phyloP scores from a whole-genome alignment of 1,140 invertebrate genomes.

The Hesperophylax magnus region DNA sequence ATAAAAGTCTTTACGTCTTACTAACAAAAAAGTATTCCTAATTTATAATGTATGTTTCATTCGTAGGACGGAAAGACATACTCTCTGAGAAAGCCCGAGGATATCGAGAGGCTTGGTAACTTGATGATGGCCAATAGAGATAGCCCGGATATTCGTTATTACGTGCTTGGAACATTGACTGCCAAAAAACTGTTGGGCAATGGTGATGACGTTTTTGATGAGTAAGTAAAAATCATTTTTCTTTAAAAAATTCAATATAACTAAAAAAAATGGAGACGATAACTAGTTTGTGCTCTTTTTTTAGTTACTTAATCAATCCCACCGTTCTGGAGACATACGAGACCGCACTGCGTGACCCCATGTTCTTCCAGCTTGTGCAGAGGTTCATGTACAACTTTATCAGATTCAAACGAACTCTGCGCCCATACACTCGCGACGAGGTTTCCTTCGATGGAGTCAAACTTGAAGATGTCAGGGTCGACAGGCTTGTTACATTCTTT shows the following conservation, averaged over 20 bases:
- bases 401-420: constrained; percentile 67
- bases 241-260: background rate
- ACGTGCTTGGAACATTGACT: constrained; percentile 57
- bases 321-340: constrained; percentile 66
- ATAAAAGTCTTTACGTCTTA: no score
- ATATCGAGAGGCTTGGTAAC: constrained; percentile 71
- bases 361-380: constrained; percentile 72
- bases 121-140: constrained; percentile 71
- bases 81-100: constrained; percentile 70
- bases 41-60: no score
- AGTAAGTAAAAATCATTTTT: constrained; percentile 10
- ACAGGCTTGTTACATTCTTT: constrained; percentile 71
- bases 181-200: constrained; percentile 55
- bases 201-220: constrained; percentile 27
- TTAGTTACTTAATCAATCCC: constrained; percentile 48
- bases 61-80: constrained; percentile 64
- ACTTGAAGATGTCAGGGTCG: constrained; percentile 71
- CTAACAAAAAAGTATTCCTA: no score
- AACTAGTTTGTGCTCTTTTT: constrained; percentile 7
- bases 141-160: constrained; percentile 65
- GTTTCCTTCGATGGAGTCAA: constrained; percentile 72
- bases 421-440: constrained; percentile 67
- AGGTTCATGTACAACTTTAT: constrained; percentile 71
- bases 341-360: constrained; percentile 69
- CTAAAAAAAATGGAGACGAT: no score